These are phyloP conservation scores for Euborellia annulipes DNA, from an alignment of 1,140 invertebrate species.

Conservation along the genomic window DNA sequence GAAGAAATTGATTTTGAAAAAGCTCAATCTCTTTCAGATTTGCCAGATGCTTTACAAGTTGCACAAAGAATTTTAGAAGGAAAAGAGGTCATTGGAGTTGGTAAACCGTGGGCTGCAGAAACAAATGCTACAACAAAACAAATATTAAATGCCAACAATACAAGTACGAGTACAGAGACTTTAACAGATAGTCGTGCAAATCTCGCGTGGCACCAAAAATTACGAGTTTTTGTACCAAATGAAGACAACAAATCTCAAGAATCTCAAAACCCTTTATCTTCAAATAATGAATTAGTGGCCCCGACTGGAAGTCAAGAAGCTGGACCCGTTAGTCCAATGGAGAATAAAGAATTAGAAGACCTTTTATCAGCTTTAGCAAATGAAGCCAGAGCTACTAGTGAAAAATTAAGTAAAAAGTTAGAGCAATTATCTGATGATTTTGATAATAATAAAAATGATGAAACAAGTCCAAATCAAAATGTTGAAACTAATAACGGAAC, in stretches of 20 bases:
- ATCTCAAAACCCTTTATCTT: background rate
- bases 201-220: conserved; percentile 4
- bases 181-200: conserved; percentile 15
- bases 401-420: conserved; percentile 12
- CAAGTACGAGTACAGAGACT: conserved; percentile 16
- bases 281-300: no score
- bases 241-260: conserved; percentile 1
- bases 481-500: background rate
- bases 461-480: background rate
- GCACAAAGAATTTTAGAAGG: conserved; percentile 13
- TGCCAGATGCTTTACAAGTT: conserved; percentile 16
- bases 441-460: background rate
- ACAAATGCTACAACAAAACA: background rate
- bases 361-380: conserved; percentile 11
- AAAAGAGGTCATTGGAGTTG: conserved; percentile 9
- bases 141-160: background rate
- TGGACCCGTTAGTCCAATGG: no score
- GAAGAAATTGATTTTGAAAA: conserved; percentile 22
- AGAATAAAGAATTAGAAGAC: conserved; percentile 13
- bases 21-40: conserved; percentile 23
- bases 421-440: conserved; percentile 6
- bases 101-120: no score
- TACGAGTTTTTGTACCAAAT: conserved; percentile 6
- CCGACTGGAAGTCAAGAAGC: no score
- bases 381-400: conserved; percentile 14